Conservation (phyloP, 2,888 invertebrate species). For the Molorchus minor region DNA sequence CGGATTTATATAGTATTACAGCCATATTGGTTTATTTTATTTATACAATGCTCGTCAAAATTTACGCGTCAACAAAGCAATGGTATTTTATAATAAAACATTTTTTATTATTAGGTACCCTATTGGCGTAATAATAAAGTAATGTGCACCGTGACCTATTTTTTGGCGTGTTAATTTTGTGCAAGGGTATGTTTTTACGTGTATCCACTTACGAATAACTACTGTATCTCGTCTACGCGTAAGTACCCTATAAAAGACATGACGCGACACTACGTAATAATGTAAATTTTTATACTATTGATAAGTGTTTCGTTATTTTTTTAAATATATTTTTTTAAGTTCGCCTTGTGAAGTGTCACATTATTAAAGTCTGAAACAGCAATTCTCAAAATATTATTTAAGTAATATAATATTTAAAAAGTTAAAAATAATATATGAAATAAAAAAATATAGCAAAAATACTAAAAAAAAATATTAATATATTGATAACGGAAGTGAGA, state of each 20-base stretch:
- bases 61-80: too few species aligned
- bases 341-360: slow-evolving; percentile 61
- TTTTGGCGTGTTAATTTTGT: too few species aligned
- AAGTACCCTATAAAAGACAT: slow-evolving; percentile 57
- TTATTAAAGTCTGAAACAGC: slow-evolving; percentile 65
- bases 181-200: slow-evolving; percentile 50
- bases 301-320: slow-evolving; percentile 61
- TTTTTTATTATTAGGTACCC: too few species aligned
- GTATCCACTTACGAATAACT: slow-evolving; percentile 20
- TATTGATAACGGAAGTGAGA: slow-evolving; percentile 50
- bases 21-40: slow-evolving; percentile 54
- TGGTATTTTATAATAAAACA: too few species aligned
- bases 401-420: slow-evolving; percentile 57
- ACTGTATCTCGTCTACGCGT: slow-evolving; percentile 34
- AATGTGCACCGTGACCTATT: too few species aligned
- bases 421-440: slow-evolving; percentile 53
- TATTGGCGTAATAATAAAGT: too few species aligned
- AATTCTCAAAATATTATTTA: slow-evolving; percentile 65
- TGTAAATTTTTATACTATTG: slow-evolving; percentile 57
- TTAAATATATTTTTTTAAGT: slow-evolving; percentile 61
- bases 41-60: too few species aligned
- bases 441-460: slow-evolving; percentile 55
- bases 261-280: slow-evolving; percentile 58
- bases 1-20: slow-evolving; percentile 60
- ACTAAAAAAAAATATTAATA: slow-evolving; percentile 51